Conservation (phyloP, 2,113 vertebrate species). For the Stegostoma tigrinum region DNA sequence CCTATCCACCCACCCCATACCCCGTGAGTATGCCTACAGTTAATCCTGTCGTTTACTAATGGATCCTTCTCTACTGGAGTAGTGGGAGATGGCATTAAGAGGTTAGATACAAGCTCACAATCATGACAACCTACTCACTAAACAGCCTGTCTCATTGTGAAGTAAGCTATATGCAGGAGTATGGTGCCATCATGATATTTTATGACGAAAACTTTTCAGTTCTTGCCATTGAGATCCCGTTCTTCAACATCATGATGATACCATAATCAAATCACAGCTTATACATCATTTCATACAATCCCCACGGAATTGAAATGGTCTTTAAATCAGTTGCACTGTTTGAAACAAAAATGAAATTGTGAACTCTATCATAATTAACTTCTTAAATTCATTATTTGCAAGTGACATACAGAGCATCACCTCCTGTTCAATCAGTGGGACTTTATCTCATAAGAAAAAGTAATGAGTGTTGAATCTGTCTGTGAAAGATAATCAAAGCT, state of each 20-base stretch:
- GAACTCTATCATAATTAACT: background rate
- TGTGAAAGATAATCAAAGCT: conserved; percentile 25
- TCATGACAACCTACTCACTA: background rate
- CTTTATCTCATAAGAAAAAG: background rate
- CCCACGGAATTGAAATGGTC: background rate
- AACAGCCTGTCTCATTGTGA: background rate
- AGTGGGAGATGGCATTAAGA: background rate
- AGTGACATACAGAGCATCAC: background rate
- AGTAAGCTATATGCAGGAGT: background rate
- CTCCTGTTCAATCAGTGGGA: background rate
- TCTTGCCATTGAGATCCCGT: background rate
- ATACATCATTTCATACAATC: background rate
- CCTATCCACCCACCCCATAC: background rate
- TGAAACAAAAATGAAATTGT: conserved; percentile 16
- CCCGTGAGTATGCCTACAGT: background rate
- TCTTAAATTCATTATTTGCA: conserved; percentile 18
- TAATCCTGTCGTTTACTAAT: background rate
- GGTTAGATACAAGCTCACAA: background rate
- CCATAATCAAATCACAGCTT: background rate
- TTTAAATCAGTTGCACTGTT: background rate
- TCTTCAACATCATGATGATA: background rate
- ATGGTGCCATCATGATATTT: too few relatives aligned
- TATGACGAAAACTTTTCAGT: too few relatives aligned
- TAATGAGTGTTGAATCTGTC: conserved; percentile 24
- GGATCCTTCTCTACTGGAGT: background rate